Base-by-base conservation (phyloP, 2,797 vertebrate species). In the Garrulus glandarius region DNA sequence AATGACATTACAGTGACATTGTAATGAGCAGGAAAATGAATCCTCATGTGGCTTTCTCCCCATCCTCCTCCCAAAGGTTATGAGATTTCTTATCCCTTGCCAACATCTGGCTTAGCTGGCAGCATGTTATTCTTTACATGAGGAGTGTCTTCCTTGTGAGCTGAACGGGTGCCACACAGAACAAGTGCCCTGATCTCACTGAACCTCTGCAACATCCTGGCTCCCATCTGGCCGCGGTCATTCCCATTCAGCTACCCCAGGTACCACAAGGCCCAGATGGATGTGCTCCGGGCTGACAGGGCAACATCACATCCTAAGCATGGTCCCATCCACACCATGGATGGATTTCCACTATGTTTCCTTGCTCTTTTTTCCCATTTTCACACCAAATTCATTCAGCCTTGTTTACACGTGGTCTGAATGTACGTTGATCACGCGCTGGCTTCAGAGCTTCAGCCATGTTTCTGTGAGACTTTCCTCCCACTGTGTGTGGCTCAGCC, bases 401-500 rank as follows among this genome's bases (percentile, higher is more conserved):
- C 44, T 37, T n/a, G 41, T 59, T 68, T 46, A n/a, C 50, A 34
- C 46, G 1, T 15, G 68, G 36, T 46, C 52, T 36, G 7, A 60
- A 26, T 0, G 0, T 32, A 59, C 4, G 3, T 9, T 34, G 44
- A 18, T 65, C 44, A 2, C 16, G 0, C 2, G 1, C 3, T 24
- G 53, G 20, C 60, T 43, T 5, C 36, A 52, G 78, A 65, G 18
- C 63, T 34, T 49, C 74, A 71, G 19, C 64, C 15, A 1, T 12
- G 13, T 59, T 81, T 71, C 71, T 67, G 32, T 39, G 77, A 47
- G 32, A 3, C 68, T 87, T 56, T 49, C 82, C 29, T 72, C 39
- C 60, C 34, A 0, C 79, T 34, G 15, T 9, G 27, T 32, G n/a
- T 11, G 27, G 27, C 76, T 89, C 79, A 85, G 59, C 63, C 75